Base-by-base conservation (phyloP, 1,140 invertebrate genomes). In the Lineus longissimus region DNA sequence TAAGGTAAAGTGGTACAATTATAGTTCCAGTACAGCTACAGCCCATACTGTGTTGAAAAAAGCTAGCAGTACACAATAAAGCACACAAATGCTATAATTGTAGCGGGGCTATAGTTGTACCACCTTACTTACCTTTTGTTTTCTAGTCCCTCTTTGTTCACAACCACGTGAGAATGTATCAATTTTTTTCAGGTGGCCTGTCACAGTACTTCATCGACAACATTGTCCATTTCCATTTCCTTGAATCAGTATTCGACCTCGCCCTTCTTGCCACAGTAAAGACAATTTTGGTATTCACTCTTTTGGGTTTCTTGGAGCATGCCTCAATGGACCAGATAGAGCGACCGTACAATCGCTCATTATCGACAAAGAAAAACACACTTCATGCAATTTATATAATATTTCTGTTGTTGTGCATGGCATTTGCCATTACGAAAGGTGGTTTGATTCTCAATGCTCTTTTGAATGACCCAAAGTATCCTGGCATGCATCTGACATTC, bases 191-290 rank as follows among this genome's bases (percentile, higher is more conserved):
- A 79, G 77, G 75, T 62, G 76, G 76, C 33, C 59, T 73, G 55
- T 65, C 73, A 11, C 55, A 74, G 25, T 79, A 79, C 55, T 76
- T 78, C 67, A 69, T 75, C 4, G 67, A 78, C 62, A 77, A 73
- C 67, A 73, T 80, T 33, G 40, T 65, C 13, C 29, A 70, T 36
- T 80, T 73, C 57, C 67, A 74, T n/a, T 56, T 77, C 36, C 66
- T 41, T 11, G 59, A 73, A 19, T 78, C 76, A 2, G 75, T 77
- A 9, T 80, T 80, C 72, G 78, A 80, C 64, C 59, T 78, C 23
- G 76, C 72, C 2, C 15, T 78, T 0, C 30, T 80, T 6, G 64
- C 69, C 23, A 30, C 59, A 7, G 9, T 72, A 1, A 80, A 78
- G 66, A 55, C 70, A 2, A 55, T 74, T 22, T 19, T 71, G 31